phyloP scores from a whole-genome alignment of 2,797 vertebrate genomes.

The Tapera naevia region DNA sequence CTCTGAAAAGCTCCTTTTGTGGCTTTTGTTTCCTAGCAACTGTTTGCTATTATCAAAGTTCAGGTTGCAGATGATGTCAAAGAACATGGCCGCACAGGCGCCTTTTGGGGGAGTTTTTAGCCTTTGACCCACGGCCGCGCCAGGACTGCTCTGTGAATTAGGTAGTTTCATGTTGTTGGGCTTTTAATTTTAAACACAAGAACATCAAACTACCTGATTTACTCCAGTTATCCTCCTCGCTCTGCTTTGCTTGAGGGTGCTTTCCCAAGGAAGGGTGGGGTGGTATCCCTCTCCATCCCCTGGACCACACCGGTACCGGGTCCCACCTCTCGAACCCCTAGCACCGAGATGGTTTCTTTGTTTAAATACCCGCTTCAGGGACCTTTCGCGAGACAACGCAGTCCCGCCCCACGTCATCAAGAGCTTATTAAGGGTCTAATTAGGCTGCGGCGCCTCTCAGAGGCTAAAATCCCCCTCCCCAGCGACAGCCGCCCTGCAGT shows the following conservation, averaged over 20 bases:
- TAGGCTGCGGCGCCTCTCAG: neutral
- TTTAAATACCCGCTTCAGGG: neutral
- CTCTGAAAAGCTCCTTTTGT: slow-evolving; percentile 66
- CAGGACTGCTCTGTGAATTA: slow-evolving; percentile 85
- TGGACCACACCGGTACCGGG: neutral
- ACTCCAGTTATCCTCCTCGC: slow-evolving; percentile 77
- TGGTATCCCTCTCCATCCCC: neutral
- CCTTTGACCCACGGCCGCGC: slow-evolving; percentile 67
- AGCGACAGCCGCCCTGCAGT: neutral
- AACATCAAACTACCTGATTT: slow-evolving; percentile 89
- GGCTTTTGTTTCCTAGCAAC: slow-evolving; percentile 61
- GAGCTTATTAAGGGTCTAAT: slow-evolving; percentile 36
- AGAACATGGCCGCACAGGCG: slow-evolving; percentile 53
- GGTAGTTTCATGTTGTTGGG: slow-evolving; percentile 95
- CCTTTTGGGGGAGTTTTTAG: slow-evolving; percentile 21
- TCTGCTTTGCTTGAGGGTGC: neutral
- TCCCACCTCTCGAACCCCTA: neutral
- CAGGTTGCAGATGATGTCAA: slow-evolving; percentile 17
- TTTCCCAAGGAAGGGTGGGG: neutral
- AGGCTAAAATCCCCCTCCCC: neutral
- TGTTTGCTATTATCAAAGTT: slow-evolving; percentile 48
- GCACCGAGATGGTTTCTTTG: neutral
- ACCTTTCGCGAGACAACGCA: neutral
- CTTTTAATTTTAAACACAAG: slow-evolving; percentile 83
- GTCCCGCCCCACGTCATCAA: slow-evolving; percentile 14